Evolutionary conservation across 2,888 invertebrate genomes (phyloP).

Genomic region (Erebia palarica): DNA sequence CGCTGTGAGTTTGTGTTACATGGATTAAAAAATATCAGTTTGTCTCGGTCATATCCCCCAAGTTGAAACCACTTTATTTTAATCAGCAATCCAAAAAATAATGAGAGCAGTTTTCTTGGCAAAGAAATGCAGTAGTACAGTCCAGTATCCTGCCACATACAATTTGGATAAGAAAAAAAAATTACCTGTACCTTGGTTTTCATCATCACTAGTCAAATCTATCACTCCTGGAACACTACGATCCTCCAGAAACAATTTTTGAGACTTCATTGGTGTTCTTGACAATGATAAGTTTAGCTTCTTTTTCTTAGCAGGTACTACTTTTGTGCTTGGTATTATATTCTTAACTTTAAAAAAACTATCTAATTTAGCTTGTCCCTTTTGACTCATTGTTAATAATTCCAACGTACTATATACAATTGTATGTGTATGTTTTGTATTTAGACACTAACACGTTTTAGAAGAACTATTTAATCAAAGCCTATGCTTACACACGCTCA

Average conservation of each 20-base stretch:
- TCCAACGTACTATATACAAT: no score
- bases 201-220: slow-evolving; percentile 57
- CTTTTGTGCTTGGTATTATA: slow-evolving; percentile 29
- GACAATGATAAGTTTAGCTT: slow-evolving; percentile 51
- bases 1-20: no score
- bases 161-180: background rate
- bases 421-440: no score
- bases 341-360: slow-evolving; percentile 10
- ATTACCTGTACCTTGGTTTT: slow-evolving; percentile 32
- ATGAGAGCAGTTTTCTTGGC: background rate
- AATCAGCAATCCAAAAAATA: no score
- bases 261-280: slow-evolving; percentile 45
- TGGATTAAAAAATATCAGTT: no score
- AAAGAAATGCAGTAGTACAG: background rate
- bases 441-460: no score
- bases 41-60: no score
- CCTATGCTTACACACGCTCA: no score
- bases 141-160: background rate
- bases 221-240: slow-evolving; percentile 43
- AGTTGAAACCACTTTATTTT: no score
- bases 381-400: slow-evolving; percentile 38
- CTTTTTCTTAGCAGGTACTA: slow-evolving; percentile 40
- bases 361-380: slow-evolving; percentile 27
- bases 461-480: no score
- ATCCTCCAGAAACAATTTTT: slow-evolving; percentile 40